phyloP scores from a whole-genome alignment of 2,113 vertebrate species.

The Syngnathus typhle region DNA sequence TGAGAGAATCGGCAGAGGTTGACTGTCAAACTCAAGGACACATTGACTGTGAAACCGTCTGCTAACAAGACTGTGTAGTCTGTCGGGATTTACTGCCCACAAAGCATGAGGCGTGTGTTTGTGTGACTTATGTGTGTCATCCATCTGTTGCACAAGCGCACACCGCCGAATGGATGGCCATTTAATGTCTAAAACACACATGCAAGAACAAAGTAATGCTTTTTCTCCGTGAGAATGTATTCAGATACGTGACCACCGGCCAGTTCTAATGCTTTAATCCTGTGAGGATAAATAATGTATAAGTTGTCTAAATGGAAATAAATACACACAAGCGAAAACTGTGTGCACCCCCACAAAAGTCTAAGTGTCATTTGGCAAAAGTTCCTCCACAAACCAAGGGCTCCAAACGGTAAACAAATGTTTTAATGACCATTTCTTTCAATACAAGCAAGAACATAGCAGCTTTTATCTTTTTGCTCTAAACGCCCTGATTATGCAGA shows the following conservation, averaged over 20 bases:
- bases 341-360: not conserved
- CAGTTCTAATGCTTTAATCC: constrained; percentile 20
- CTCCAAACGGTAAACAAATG: not conserved
- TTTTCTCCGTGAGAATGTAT: constrained; percentile 49
- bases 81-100: constrained; percentile 55
- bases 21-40: constrained; percentile 61
- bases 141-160: constrained; percentile 39
- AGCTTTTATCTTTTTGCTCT: constrained; percentile 5
- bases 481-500: constrained; percentile 3
- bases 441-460: constrained; percentile 5
- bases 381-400: constrained; percentile 15
- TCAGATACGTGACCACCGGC: constrained; percentile 28
- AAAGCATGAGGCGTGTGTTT: constrained; percentile 26
- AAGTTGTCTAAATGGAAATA: constrained; percentile 33
- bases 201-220: constrained; percentile 50
- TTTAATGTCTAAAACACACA: constrained; percentile 42
- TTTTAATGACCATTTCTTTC: constrained; percentile 1
- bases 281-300: constrained; percentile 53
- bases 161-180: constrained; percentile 26
- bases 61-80: constrained; percentile 48
- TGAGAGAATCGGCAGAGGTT: constrained; percentile 39
- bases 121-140: constrained; percentile 48
- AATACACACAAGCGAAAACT: constrained; percentile 12
- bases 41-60: constrained; percentile 55
- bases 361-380: constrained; percentile 16